Evolutionary conservation across 2,888 invertebrate genomes (phyloP), one percentile per base, ranked within the genome.

Genomic region (Calliphora vomitoria): DNA sequence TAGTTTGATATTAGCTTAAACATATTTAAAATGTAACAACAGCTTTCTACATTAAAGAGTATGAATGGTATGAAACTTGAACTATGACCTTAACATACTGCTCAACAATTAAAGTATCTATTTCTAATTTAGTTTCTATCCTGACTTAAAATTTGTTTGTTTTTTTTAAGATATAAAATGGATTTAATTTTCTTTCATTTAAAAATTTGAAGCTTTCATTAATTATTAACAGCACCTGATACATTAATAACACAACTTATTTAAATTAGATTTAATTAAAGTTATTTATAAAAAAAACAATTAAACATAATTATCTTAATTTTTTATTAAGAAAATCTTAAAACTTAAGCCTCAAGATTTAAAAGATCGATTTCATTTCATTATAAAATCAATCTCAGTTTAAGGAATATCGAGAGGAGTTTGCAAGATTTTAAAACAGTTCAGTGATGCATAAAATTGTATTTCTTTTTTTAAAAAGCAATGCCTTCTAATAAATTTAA

Each of bases 231-330:
- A 84, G 81, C 79, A 87, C 74, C 81, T 72, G 81, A 85, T 85
- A 87, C 81, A 89, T 86, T 86, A 83, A 83, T 69, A 82, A 66
- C 55, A 86, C 74, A 86, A 80, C 76, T 79, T 76, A 71, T 80
- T 86, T 86, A 74, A 89, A 82, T 74, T 53, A 82, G 74, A 84
- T 87, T 85, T 79, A 88, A 88, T 20, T n/a, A 55, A 41, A 55
- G 10, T 55, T 3, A 53, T 10, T 18, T 18, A 88, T 78, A 86
- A 66, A 72, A 86, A 80, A 78, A 47, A 82, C n/a, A 53, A 47
- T 18, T 58, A 31, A 31, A 50, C 5, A 50, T 50, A 35, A 35
- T n/a, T 58, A 35, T 35, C 25, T 69, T 62, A 0, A 55, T 20
- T 20, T 55, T 50, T 50, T 3, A 53, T 8, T 20, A 20, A 53